These are phyloP conservation scores for Anarhynchus alexandrinus DNA, from an alignment of 2,113 vertebrate species.

Conservation along the genomic window DNA sequence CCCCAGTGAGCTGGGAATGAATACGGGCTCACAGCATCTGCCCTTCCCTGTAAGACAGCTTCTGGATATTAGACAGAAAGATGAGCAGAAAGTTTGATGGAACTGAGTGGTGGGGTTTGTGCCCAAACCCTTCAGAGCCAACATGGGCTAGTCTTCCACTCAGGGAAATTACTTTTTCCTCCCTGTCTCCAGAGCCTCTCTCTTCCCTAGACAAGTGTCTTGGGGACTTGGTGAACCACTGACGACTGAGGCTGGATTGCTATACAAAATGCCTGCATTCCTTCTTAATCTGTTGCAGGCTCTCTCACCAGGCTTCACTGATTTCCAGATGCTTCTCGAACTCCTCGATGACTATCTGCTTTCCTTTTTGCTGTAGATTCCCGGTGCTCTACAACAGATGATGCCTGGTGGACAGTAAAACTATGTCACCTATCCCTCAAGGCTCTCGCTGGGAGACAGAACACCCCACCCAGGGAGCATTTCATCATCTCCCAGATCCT, in stretches of 20 bases:
- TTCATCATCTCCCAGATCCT: slow-evolving; percentile 13
- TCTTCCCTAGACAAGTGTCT: neutral
- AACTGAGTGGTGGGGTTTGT: neutral
- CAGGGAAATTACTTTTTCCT: neutral
- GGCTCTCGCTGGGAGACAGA: neutral
- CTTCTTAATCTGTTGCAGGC: neutral
- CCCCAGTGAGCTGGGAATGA: neutral
- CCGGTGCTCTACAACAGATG: neutral
- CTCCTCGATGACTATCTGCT: neutral
- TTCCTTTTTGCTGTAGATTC: neutral
- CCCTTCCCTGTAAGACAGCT: neutral
- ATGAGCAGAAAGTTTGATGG: neutral
- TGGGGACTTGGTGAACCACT: neutral
- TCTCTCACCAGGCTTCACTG: neutral
- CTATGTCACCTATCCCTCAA: neutral
- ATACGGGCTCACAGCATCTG: neutral
- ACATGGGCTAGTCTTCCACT: neutral
- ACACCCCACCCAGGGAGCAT: neutral
- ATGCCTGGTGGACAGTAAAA: neutral
- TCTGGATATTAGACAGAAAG: neutral
- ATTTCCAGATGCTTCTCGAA: neutral
- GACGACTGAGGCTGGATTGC: neutral
- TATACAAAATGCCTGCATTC: neutral
- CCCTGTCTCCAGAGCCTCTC: neutral
- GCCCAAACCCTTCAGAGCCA: neutral